Percentiles rank a stretch among this genome's conserved stretches.
Evolutionary conservation across 2,888 invertebrate genomes (phyloP).

Genomic region (Pteria penguin): DNA sequence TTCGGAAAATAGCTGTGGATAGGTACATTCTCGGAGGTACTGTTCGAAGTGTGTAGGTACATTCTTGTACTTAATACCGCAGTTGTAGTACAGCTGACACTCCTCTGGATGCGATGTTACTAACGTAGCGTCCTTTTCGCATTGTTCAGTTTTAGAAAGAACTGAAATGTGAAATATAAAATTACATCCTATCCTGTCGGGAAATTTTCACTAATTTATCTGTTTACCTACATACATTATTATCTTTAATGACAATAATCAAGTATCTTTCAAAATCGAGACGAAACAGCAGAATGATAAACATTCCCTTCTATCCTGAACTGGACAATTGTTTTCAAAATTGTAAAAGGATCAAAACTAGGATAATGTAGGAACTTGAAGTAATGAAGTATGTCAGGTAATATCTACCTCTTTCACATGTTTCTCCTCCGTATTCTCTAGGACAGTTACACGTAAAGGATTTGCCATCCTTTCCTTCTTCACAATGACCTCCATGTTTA

Average conservation of each 20-base stretch:
- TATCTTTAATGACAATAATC: no score
- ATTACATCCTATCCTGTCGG: no score
- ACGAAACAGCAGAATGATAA: no score
- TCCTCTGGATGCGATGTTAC: slow-evolving; percentile 63
- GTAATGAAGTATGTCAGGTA: no score
- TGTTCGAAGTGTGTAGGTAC: slow-evolving; percentile 52
- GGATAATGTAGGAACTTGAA: no score
- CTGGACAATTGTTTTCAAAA: no score
- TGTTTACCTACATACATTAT: no score
- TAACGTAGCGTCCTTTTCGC: slow-evolving; percentile 33
- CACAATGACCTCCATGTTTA: slow-evolving; percentile 31
- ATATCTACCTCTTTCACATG: slow-evolving; percentile 28
- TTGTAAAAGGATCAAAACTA: no score
- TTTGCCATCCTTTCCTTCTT: slow-evolving; percentile 9
- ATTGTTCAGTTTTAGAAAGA: slow-evolving; percentile 45
- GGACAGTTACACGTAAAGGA: slow-evolving; percentile 21
- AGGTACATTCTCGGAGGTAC: slow-evolving; percentile 62
- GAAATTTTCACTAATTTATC: no score
- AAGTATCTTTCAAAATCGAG: no score
- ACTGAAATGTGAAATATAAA: neutral
- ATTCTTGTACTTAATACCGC: slow-evolving; percentile 47
- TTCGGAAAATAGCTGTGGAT: slow-evolving; percentile 65
- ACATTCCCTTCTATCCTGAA: no score
- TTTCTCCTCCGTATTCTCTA: slow-evolving; percentile 2
- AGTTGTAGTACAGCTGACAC: slow-evolving; percentile 71